Percentiles rank a stretch among this genome's conserved stretches.
These are phyloP conservation scores for Blastomussa wellsi DNA, from an alignment of 92 coral and sea anemone species.

Conservation along the genomic window DNA sequence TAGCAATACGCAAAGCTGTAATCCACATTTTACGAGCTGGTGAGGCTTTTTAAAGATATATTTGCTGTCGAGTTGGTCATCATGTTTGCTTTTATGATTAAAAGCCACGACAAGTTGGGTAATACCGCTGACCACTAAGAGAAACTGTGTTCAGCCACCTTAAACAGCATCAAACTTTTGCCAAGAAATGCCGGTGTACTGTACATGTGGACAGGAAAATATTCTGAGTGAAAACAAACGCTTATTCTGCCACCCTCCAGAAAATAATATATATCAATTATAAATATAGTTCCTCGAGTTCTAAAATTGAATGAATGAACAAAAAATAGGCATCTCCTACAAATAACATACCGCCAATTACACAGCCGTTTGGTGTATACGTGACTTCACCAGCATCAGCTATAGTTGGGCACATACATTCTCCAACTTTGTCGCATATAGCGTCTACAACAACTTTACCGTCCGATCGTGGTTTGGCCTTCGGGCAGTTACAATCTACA, in stretches of 20 bases:
- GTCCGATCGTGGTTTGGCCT: conserved; percentile 20
- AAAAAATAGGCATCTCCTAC: not conserved
- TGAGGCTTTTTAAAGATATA: no score
- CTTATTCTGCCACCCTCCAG: not conserved
- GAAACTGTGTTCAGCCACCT: no score
- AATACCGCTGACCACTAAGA: no score
- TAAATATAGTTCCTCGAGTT: not conserved
- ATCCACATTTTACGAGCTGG: no score
- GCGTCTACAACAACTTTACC: conserved; percentile 27
- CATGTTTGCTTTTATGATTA: no score
- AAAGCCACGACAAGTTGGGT: no score
- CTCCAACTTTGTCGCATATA: conserved; percentile 43
- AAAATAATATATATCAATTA: not conserved
- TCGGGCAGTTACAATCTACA: conserved; percentile 36
- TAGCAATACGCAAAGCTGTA: no score
- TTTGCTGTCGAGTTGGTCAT: no score
- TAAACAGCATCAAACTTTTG: no score
- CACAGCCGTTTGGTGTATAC: not conserved
- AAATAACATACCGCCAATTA: conserved; percentile 1
- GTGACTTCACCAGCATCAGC: not conserved
- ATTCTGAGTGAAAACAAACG: not conserved
- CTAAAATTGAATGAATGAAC: not conserved
- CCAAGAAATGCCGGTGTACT: no score
- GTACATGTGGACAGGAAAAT: not conserved
- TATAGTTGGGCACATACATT: conserved; percentile 36